Base-by-base conservation (phyloP, 2,888 invertebrate species). In the Eremobia ochroleuca region DNA sequence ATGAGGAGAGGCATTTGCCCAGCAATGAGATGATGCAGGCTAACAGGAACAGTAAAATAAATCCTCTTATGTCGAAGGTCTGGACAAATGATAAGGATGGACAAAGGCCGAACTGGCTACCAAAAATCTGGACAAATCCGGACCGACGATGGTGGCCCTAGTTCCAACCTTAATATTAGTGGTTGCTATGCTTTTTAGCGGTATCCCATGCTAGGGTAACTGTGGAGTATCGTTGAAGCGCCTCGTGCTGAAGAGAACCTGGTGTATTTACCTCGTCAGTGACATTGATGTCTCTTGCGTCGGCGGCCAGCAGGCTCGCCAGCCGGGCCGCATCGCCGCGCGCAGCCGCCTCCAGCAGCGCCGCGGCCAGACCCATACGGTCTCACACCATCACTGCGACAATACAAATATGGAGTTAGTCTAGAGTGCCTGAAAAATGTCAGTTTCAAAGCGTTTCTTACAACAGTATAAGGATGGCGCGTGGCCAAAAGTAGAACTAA, bases 251-350 rank as follows among this genome's bases (percentile, higher is more conserved):
- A n/a, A 55, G 52, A 9, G 52, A n/a, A n/a, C 11, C 13, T 55
- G 11, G 1, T n/a, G n/a, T 11, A 1, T 18, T 82, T 95, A 98
- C 97, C 93, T 97, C 98, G 93, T 99, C 99, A 88, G 98, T 97
- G 80, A 97, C 97, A 93, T 98, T 97, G 88, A 98, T 97, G 87
- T 97, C 97, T 62, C 98, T 97, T 28, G 98, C 97, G 90, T 97
- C 97, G 85, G 98, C 97, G 85, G 98, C 95, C 90, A 99, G 97
- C 85, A 98, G 94, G 88, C 97, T 97, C 83, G 98, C 97, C 88
- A 98, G 97, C 88, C 98, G 98, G 90, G 98, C 97, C 94, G 98
- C 98, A 87, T 99, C 99, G 93, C 98, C 98, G 89, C 98, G 98
- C 87, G 98, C 98, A 85, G 98, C 98, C 91, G 98, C 97, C 93